Base-by-base conservation (phyloP, 2,797 vertebrate species). In the Chelonia mydas region DNA sequence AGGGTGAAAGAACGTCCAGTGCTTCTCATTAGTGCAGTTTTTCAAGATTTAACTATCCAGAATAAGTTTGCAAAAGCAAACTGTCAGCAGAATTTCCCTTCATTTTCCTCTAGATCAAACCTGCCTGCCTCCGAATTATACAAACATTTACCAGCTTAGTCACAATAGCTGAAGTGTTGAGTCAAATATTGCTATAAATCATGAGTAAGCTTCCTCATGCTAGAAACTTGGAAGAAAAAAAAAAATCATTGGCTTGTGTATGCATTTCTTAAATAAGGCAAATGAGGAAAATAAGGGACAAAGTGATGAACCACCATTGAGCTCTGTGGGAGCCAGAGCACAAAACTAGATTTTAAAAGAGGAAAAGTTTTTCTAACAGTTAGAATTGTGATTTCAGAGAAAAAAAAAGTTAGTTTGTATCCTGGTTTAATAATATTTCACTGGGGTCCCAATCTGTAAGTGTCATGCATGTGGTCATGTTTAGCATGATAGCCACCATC, bases 241-340 rank as follows among this genome's bases (percentile, higher is more conserved):
- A 6, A 87, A 41, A 4, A 9, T 37, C 2, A 25, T 54, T 1
- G 2, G 15, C 7, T 8, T 15, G 5, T 5, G 59, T 25, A 59
- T 28, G 31, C 27, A 25, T 65, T 79, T 11, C 23, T 3, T 19
- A 79, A 49, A 53, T 0, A 17, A n/a, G 76, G 59, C 31, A 31
- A 78, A 80, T 53, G 88, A 31, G 74, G 50, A 21, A 65, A 33
- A 13, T 13, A 65, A 25, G 55, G 49, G 19, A 76, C 28, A 19
- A 11, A 23, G 7, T 0, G 45, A 49, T 0, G 0, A 90, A n/a
- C 28, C 9, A 41, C 1, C 33, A 59, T 41, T 6, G 33, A 85
- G 21, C 28, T 59, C 47, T 10, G 10, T 17, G 50, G 57, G 85
- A 23, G 37, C 16, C 55, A 27, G 81, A 2, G 23, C 7, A 41